Conservation (phyloP, 2,888 invertebrate genomes). For the Aphidoletes aphidimyza region DNA sequence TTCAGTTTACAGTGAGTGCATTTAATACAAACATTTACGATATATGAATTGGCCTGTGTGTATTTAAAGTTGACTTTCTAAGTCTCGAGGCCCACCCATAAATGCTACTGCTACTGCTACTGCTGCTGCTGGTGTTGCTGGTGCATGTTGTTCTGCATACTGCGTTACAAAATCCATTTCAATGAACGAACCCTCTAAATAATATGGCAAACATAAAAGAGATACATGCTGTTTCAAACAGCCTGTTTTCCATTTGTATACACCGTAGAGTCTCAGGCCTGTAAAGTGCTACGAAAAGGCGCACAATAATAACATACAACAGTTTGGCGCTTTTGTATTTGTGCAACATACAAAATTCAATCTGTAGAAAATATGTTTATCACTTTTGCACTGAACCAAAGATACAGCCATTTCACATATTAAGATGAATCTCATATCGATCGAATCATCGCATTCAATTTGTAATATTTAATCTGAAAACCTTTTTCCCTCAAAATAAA, state of each 20-base stretch:
- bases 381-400: too few species aligned
- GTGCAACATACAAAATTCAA: background rate
- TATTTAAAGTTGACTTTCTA: conserved; percentile 38
- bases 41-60: conserved; percentile 23
- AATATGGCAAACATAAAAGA: too few species aligned
- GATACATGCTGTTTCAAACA: background rate
- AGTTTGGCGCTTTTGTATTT: conserved; percentile 1
- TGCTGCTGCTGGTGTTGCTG: background rate
- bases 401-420: background rate
- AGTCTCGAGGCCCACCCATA: background rate
- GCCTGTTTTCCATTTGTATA: background rate
- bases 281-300: background rate
- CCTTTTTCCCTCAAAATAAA: background rate
- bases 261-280: background rate
- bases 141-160: too few species aligned
- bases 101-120: background rate
- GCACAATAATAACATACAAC: background rate
- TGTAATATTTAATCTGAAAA: conserved; percentile 10
- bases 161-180: too few species aligned
- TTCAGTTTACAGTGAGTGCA: conserved; percentile 49
- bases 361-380: conserved; percentile 47
- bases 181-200: too few species aligned
- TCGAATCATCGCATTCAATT: background rate
- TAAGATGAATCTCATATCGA: conserved; percentile 41
- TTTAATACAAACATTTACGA: background rate